A percentile compares a stretch with the other conserved stretches of the same genome.
Evolutionary conservation across 1,140 invertebrate genomes (phyloP).

Genomic region (Dendrolimus kikuchii): DNA sequence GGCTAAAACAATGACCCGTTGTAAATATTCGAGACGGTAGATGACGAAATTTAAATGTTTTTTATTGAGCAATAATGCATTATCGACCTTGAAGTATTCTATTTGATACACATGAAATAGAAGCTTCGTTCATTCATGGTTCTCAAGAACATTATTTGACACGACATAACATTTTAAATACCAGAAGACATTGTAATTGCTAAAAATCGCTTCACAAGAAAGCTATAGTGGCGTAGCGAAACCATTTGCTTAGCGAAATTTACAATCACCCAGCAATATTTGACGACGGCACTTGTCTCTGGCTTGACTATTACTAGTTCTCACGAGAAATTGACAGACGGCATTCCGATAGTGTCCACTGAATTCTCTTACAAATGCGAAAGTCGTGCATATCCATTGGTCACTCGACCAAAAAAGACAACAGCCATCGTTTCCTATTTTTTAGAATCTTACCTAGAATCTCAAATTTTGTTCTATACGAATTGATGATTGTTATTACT

Average conservation of each 20-base stretch:
- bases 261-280: slow-evolving; percentile 50
- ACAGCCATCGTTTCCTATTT: slow-evolving; percentile 40
- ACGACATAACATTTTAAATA: slow-evolving; percentile 42
- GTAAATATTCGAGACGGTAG: no score
- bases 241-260: slow-evolving; percentile 59
- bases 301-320: slow-evolving; percentile 36
- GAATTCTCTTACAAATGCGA: slow-evolving; percentile 56
- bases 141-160: slow-evolving; percentile 41
- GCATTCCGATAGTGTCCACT: slow-evolving; percentile 49
- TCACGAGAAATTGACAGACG: slow-evolving; percentile 61
- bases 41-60: no score
- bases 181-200: slow-evolving; percentile 40
- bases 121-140: slow-evolving; percentile 36
- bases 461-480: no score
- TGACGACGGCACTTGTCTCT: slow-evolving; percentile 38
- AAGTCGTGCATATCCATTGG: slow-evolving; percentile 65
- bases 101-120: slow-evolving; percentile 1
- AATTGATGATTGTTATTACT: no score
- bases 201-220: slow-evolving; percentile 57
- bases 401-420: slow-evolving; percentile 54
- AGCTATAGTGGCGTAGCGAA: slow-evolving; percentile 52
- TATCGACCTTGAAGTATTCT: no score
- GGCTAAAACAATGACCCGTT: no score
- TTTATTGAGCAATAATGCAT: no score
- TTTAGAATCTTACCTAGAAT: slow-evolving; percentile 10